Base-by-base conservation (phyloP, 2,888 invertebrate species). In the Ophion ellenae region DNA sequence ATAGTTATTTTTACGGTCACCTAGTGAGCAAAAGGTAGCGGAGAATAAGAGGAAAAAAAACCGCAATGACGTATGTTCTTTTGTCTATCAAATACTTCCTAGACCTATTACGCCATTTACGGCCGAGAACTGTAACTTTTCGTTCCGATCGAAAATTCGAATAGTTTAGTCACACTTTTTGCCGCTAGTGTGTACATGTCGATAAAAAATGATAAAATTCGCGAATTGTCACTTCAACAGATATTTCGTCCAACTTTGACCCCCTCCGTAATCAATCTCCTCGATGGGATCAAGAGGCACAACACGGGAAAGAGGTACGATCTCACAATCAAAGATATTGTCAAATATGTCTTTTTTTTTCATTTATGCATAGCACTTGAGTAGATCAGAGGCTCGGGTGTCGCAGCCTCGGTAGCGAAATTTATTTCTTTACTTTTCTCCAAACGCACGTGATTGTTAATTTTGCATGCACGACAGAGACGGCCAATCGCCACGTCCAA, bases 161-260 rank as follows among this genome's bases (percentile, higher is more conserved):
- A 40, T 9, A 40, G 40, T 40, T 40, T 40, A 40, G 3, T 40
- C 40, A 7, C 9, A 40, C 40, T 40, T 40, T 40, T 40, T 40
- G 40, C 40, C 40, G 40, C 40, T 40, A 40, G 40, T 40, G 40
- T 40, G 40, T 47, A 47, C 10, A 17, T 14, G 2, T 17, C 53
- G 53, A 47, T 14, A 53, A 14, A 17, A 17, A 53, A 53, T 32
- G 5, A 53, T 17, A 17, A 28, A 57, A 69, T 24, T 66, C 28
- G 17, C 17, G 3, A 36, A n/a, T 36, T 66, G 17, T 36, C 17
- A 66, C 32, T 67, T 20, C 28, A 24, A 20, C 83, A 94, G 94
- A 92, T 93, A 91, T 94, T 94, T 92, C 93, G 93, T 91, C 94
- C 94, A 88, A 92, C 90, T 24, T 85, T 93, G 76, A 91, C 93